A percentile compares a stretch with the other conserved stretches of the same genome.
Conservation (phyloP, 2,797 vertebrate genomes). For the Squalus acanthias region DNA sequence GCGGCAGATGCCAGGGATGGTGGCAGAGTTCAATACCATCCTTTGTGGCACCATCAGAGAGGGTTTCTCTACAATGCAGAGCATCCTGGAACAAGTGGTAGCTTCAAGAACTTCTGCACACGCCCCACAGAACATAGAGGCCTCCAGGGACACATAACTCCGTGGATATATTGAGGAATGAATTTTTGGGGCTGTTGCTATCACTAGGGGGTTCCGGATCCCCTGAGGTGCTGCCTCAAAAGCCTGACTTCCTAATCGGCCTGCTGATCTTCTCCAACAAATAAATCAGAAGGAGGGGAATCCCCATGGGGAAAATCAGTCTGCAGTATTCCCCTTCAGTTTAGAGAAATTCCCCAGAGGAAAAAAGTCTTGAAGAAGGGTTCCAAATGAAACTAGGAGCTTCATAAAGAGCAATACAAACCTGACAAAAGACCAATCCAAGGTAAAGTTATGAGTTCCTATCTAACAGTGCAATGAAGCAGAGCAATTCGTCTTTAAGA, state of each 20-base stretch:
- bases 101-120: neutral
- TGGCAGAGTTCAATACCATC: neutral
- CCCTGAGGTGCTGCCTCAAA: too few species aligned
- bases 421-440: neutral
- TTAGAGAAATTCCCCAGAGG: neutral
- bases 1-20: neutral
- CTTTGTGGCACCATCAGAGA: neutral
- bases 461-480: neutral
- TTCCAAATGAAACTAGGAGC: neutral
- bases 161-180: neutral
- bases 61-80: neutral
- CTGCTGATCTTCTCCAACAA: neutral
- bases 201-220: too few species aligned
- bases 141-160: neutral
- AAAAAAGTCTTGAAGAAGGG: neutral
- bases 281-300: neutral
- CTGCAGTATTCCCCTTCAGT: neutral
- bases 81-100: neutral
- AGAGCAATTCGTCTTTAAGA: neutral
- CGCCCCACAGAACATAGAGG: too few species aligned
- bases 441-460: neutral
- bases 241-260: neutral
- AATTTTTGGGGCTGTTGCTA: neutral
- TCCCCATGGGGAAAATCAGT: neutral
- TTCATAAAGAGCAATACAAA: neutral